Evolutionary conservation across 2,797 vertebrate genomes (phyloP), one percentile per base, ranked within the genome.

Genomic region (Limosa lapponica): DNA sequence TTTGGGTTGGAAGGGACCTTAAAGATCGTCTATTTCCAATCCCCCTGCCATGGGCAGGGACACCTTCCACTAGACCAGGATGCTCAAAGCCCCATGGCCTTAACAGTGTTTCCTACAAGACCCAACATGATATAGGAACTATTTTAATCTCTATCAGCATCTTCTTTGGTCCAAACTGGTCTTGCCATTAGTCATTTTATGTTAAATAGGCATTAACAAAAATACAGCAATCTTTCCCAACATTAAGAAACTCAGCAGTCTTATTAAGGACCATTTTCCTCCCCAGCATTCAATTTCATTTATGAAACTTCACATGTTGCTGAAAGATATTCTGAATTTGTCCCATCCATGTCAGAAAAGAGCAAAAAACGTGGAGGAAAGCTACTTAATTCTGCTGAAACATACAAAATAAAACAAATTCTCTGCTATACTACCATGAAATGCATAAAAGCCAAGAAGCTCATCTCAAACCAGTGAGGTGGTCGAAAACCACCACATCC

Each of bases 401-500:
- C 23, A 10, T 17, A 32, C 12, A 49, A 64, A 90, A 41, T 8
- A 36, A 25, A 67, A 58, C 41, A 3, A 78, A 74, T 11, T 17
- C 18, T 75, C 43, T 36, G 19, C n/a, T 24, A 15, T 13, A 20
- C 16, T 17, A 25, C 55, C 32, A 66, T 27, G n/a, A 70, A 92
- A 87, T 11, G 20, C 14, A 78, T 18, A 18, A 49, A 87, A 62
- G 51, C 62, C 44, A 66, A 75, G 46, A 19, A 61, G 59, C 23
- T 27, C n/a, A n/a, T 15, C 4, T 70, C 36, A 10, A 67, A 3
- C 4, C 25, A 62, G 41, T 5, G n/a, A 52, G 22, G 28, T 27
- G 23, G 10, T 0, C 2, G 0, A 43, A 24, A 79, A 39, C 0
- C 8, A 27, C 1, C 10, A 5, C 0, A 1, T 13, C 8, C 25